Percentiles rank a stretch among this genome's conserved stretches.
Conservation (phyloP, 2,888 invertebrate species). For the Petrolisthes cinctipes region DNA sequence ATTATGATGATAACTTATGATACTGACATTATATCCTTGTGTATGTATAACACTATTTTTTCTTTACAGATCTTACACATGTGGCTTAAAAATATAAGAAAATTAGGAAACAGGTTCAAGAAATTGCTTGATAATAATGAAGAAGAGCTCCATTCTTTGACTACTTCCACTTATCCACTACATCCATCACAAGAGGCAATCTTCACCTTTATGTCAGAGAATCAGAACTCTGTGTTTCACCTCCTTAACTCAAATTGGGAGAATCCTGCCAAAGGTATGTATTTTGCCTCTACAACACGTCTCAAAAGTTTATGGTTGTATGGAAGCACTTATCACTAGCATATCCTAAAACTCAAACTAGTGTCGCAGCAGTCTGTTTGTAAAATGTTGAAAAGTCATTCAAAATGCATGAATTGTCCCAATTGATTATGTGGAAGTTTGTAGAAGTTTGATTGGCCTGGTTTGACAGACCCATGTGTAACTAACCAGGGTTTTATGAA, state of each 20-base stretch:
- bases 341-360: background rate
- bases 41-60: too few relatives aligned
- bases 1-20: too few relatives aligned
- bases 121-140: background rate
- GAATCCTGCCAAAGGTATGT: slow-evolving; percentile 51
- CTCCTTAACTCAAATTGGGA: slow-evolving; percentile 55
- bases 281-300: background rate
- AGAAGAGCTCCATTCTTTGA: too few relatives aligned
- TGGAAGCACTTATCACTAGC: background rate
- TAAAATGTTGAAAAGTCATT: too few relatives aligned
- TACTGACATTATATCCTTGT: too few relatives aligned
- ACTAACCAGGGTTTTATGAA: too few relatives aligned
- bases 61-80: background rate
- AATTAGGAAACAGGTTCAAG: background rate
- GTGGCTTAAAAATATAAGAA: background rate
- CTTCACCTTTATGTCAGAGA: slow-evolving; percentile 12
- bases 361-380: too few relatives aligned
- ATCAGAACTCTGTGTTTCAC: slow-evolving; percentile 33
- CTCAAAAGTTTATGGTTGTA: background rate
- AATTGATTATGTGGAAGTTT: too few relatives aligned
- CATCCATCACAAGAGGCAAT: slow-evolving; percentile 19
- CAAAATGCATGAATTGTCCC: too few relatives aligned
- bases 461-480: too few relatives aligned
- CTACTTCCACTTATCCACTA: background rate
- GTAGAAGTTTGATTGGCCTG: too few relatives aligned